These are phyloP conservation scores for Oceanodroma tethys DNA, from an alignment of 2,113 vertebrate genomes.

Conservation along the genomic window DNA sequence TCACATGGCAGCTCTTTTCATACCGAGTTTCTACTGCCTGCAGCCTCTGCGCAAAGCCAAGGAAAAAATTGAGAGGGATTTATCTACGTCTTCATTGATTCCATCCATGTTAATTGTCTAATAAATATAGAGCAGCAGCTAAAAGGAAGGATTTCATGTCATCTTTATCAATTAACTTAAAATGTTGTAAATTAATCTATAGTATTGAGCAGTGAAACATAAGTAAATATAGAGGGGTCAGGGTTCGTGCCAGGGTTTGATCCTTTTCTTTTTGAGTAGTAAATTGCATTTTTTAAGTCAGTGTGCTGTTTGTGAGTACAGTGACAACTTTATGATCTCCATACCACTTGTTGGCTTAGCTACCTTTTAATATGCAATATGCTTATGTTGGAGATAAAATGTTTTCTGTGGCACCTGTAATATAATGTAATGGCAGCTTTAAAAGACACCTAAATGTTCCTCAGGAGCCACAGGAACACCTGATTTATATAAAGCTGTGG, in stretches of 20 bases:
- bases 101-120: background rate
- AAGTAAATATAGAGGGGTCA: background rate
- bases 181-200: background rate
- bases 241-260: background rate
- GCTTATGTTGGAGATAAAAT: background rate
- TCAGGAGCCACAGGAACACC: background rate
- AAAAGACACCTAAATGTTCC: background rate
- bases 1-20: background rate
- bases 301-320: background rate
- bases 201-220: background rate
- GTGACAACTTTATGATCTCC: background rate
- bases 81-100: background rate
- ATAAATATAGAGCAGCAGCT: background rate
- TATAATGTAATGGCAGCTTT: background rate
- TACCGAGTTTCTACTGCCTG: background rate
- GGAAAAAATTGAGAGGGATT: background rate
- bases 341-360: background rate
- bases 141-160: background rate
- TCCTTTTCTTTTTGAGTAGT: background rate
- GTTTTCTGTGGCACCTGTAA: background rate
- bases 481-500: background rate
- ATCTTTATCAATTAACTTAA: background rate
- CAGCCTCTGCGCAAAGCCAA: background rate
- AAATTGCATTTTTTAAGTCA: background rate
- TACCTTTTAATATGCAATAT: background rate